Conservation (phyloP, 2,113 vertebrate species). For the Cephalopholis sonnerati region DNA sequence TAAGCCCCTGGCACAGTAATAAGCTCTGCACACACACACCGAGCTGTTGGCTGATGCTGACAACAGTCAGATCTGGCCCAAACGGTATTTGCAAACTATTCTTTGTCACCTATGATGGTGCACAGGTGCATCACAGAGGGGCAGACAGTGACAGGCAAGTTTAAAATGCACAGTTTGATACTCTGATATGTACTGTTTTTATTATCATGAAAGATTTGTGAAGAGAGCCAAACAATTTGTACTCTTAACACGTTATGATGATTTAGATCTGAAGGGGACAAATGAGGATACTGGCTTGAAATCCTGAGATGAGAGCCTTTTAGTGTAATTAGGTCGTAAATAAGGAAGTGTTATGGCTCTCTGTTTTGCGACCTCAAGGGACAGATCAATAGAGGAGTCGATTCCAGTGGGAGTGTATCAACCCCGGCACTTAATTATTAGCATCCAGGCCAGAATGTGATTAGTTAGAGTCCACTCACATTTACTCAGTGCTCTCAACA, state of each 20-base stretch:
- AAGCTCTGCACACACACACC: conserved; percentile 57
- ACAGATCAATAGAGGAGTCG: conserved; percentile 37
- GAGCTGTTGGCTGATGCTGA: conserved; percentile 46
- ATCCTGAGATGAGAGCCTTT: conserved; percentile 38
- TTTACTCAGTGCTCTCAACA: not conserved
- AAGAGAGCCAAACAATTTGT: not conserved
- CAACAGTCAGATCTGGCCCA: conserved; percentile 44
- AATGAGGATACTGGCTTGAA: conserved; percentile 16
- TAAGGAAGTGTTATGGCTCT: conserved; percentile 28
- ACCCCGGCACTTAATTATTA: conserved; percentile 17
- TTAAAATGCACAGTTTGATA: not conserved
- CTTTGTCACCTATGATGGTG: not conserved
- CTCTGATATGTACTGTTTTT: not conserved
- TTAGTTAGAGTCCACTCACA: conserved; percentile 1
- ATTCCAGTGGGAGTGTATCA: conserved; percentile 24
- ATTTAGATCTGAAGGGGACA: conserved; percentile 28
- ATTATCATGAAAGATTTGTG: not conserved
- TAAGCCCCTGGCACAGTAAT: conserved; percentile 67
- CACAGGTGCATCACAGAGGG: not conserved
- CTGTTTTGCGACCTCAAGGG: not conserved
- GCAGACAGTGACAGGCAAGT: not conserved
- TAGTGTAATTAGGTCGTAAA: conserved; percentile 55
- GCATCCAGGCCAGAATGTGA: not conserved
- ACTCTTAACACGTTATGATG: not conserved
- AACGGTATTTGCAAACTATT: conserved; percentile 14